Conservation (phyloP, 2,113 vertebrate genomes). For the Pseudorasbora parva region DNA sequence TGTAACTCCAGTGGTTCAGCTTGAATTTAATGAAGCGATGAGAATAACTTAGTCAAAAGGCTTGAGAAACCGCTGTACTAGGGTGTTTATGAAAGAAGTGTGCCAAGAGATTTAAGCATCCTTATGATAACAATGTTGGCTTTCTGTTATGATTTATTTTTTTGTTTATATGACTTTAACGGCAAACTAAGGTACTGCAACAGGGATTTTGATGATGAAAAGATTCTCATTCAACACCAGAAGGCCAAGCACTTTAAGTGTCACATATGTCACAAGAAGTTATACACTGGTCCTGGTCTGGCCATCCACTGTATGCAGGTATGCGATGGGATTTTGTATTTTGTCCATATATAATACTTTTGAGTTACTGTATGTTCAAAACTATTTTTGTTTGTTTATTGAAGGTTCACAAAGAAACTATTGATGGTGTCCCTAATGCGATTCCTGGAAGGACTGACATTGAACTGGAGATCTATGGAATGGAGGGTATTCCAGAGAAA, state of each 20-base stretch:
- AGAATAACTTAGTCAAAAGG: not conserved
- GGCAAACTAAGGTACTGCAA: constrained; percentile 89
- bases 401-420: constrained; percentile 98
- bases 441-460: constrained; percentile 98
- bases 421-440: constrained; percentile 97
- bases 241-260: constrained; percentile 99
- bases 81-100: not conserved
- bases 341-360: not conserved
- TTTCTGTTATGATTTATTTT: not conserved
- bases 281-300: constrained; percentile 96
- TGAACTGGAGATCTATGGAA: constrained; percentile 97
- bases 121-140: not conserved
- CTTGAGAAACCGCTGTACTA: not conserved
- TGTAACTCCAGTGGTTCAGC: too few species aligned
- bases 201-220: constrained; percentile 98
- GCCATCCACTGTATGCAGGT: constrained; percentile 99
- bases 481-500: constrained; percentile 99
- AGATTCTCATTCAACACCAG: constrained; percentile 98
- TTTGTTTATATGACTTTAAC: constrained; percentile 75
- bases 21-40: too few species aligned
- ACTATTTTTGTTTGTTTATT: constrained; percentile 18
- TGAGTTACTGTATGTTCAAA: not conserved
- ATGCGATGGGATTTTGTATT: constrained; percentile 51
- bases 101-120: not conserved
- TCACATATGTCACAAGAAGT: constrained; percentile 97